These are phyloP conservation scores for Lasiommata megera DNA, from an alignment of 2,888 invertebrate genomes.

Conservation along the genomic window DNA sequence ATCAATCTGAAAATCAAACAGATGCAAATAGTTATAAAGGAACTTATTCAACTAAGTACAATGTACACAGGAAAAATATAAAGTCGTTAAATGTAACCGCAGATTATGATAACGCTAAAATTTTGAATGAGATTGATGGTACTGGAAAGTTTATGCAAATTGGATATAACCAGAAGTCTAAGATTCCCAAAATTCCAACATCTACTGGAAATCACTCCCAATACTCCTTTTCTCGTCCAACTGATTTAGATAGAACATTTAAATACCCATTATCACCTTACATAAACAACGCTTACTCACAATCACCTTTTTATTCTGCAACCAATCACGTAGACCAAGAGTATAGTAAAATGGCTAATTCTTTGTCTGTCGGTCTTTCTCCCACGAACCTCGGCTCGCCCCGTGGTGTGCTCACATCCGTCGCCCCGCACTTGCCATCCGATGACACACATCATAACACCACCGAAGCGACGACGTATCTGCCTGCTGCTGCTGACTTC, in stretches of 20 bases:
- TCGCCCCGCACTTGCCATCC: conserved; percentile 59
- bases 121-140: conserved; percentile 1
- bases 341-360: conserved; percentile 81
- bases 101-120: conserved; percentile 42
- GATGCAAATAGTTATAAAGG: conserved; percentile 3
- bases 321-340: conserved; percentile 59
- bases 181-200: conserved; percentile 23
- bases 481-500: conserved; percentile 22
- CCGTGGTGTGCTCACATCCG: conserved; percentile 71
- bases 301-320: conserved; percentile 14
- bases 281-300: conserved; percentile 20
- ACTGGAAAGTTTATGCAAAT: conserved; percentile 27
- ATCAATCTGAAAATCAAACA: conserved; percentile 12
- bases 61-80: conserved; percentile 47
- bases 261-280: conserved; percentile 13
- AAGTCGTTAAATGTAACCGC: conserved; percentile 60
- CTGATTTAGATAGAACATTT: conserved; percentile 14
- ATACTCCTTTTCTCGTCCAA: conserved; percentile 3
- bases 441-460: conserved; percentile 55
- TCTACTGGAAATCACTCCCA: conserved; percentile 3
- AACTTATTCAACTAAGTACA: conserved; percentile 22
- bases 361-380: conserved; percentile 80
- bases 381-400: conserved; percentile 76
- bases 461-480: conserved; percentile 42
- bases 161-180: conserved; percentile 40